phyloP scores from a whole-genome alignment of 2,888 invertebrate species.

The Drosophila flavopinicola region DNA sequence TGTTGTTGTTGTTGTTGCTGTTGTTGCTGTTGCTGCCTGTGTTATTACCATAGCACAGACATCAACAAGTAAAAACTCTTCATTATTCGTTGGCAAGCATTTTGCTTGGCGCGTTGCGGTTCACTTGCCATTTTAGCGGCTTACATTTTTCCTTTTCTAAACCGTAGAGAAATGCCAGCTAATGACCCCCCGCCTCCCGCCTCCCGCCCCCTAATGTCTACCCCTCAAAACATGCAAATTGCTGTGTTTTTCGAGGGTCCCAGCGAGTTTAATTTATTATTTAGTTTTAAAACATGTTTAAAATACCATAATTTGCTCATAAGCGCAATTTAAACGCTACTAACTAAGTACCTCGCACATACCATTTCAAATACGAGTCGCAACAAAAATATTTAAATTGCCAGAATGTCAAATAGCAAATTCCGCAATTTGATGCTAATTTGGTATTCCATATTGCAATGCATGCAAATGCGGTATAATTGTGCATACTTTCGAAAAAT shows the following conservation, averaged over 20 bases:
- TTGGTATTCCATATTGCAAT: background rate
- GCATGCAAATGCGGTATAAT: too few species aligned
- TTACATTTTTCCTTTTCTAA: conserved; percentile 49
- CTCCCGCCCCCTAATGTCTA: background rate
- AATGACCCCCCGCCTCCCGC: background rate
- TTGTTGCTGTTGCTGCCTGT: conserved; percentile 3
- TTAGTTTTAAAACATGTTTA: conserved; percentile 33
- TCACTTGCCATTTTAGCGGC: conserved; percentile 63
- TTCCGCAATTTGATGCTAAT: background rate
- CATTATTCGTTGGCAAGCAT: conserved; percentile 59
- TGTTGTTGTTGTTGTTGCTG: conserved; percentile 24
- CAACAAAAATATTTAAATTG: background rate
- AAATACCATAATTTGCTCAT: conserved; percentile 4
- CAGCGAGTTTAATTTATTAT: conserved; percentile 13
- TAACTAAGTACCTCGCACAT: background rate
- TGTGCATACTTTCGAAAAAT: background rate
- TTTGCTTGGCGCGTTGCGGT: conserved; percentile 63
- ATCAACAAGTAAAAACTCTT: conserved; percentile 77
- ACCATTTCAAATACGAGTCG: background rate
- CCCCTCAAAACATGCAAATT: background rate
- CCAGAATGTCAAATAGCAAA: background rate
- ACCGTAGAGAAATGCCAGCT: conserved; percentile 30
- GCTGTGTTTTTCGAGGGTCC: conserved; percentile 12
- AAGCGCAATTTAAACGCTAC: background rate
- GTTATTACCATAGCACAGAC: conserved; percentile 32